Base-by-base conservation (phyloP, 1,140 invertebrate species). In the Temnothorax curvispinosus region DNA sequence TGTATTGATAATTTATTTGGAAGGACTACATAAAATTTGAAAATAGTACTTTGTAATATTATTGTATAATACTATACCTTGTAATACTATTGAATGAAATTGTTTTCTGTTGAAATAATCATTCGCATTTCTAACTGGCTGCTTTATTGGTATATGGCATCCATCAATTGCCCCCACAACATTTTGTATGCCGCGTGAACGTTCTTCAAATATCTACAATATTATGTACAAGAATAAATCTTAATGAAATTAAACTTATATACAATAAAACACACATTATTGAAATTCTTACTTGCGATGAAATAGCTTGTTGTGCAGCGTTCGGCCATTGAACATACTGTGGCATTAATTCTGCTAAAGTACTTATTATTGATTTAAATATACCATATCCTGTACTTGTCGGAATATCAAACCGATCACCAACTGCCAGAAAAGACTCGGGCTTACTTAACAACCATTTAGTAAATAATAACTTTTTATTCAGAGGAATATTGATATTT, bases 21-120 rank as follows among this genome's bases (percentile, higher is more conserved):
- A 27, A 27, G 27, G 62, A 64, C 35, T 64, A 32, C 32, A 9
- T 38, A 64, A 64, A 38, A 64, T 64, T 38, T 64, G 32, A 18
- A 64, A 64, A 64, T 64, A 64, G 7, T 64, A 2, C 62, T 44
- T 15, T 64, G 27, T 27, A 27, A 27, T 27, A 27, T 27, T 0
- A 27, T 27, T 27, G 27, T 27, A 27, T 27, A 27, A 27, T 27
- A 27, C 27, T 50, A 50, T 64, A 64, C 15, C 32, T 64, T 64
- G 62, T 64, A 60, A 60, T 60, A 60, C 32, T 60, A 60, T 60
- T 8, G 58, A 60, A 60, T 60, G 58, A 60, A 60, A 64, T 64
- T 64, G 62, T 72, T 72, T 72, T 72, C n/a, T 72, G 15, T 72
- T 50, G 35, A 72, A 72, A 72, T 72, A 71, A 71, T 71, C 67